Base-by-base conservation (phyloP, 1,140 invertebrate species). In the Zaprionus camerounensis region DNA sequence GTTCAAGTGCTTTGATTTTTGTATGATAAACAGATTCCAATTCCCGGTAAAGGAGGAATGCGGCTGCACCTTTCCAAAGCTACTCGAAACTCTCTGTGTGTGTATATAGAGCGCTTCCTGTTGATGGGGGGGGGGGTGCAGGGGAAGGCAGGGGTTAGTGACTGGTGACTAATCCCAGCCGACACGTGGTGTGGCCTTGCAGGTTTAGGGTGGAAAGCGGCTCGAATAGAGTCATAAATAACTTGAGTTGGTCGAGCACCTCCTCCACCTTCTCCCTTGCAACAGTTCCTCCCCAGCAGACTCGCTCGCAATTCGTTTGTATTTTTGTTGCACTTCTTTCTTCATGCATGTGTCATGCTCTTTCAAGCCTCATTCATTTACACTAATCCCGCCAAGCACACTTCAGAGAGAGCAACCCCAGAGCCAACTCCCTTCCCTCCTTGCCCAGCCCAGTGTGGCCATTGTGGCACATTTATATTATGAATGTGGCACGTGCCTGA, bases 171-270 rank as follows among this genome's bases (percentile, higher is more conserved):
- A 86, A 86, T 83, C 72, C 73, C 46, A 5, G 38, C 46, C 22
- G 53, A 49, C 63, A 73, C 76, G 83, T 73, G 46, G 46, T 49
- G 17, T 51, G 46, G 41, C 41, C 46, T 22, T 22, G 46, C 9
- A 5, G 46, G 20, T 51, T 24, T 49, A 59, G 46, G 46, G 46
- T 51, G 46, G 46, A 13, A 13, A 51, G 9, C 20, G 17, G 20
- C 20, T 22, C 6, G 46, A 72, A 88, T 78, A 71, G 67, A 86
- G 84, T 83, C 80, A 86, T 88, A 86, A 86, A 86, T 88, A 75
- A 80, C 70, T 53, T 34, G 46, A 72, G 67, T n/a, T 20, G 20
- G 46, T 13, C 46, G 12, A 9, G 9, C 11, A 11, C 11, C 46
- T 22, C 22, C 6, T 7, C 26, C 80, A 58, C 59, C 78, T 55